phyloP scores from a whole-genome alignment of 2,888 invertebrate species.

The Tubiluchus corallicola region DNA sequence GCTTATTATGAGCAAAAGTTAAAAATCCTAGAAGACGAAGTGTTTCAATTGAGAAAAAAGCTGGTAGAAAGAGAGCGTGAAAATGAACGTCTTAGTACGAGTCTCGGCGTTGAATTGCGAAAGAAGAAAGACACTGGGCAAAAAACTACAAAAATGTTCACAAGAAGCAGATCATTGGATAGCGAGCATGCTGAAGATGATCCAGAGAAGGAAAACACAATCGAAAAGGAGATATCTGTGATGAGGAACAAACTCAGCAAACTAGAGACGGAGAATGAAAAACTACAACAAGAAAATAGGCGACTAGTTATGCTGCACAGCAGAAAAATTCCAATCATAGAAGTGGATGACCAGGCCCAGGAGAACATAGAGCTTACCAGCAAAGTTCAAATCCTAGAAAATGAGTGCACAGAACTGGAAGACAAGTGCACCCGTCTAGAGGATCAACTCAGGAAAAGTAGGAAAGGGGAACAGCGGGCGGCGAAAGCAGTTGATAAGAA shows the following conservation, averaged over 20 bases:
- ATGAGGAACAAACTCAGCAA: slow-evolving; percentile 38
- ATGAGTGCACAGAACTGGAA: no score
- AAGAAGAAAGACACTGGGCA: slow-evolving; percentile 34
- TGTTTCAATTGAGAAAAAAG: slow-evolving; percentile 50
- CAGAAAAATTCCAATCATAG: no score
- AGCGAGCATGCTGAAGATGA: no score
- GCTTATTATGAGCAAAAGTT: slow-evolving; percentile 46
- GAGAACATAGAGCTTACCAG: no score
- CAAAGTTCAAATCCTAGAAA: no score
- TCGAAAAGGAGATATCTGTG: slow-evolving; percentile 54
- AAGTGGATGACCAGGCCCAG: no score
- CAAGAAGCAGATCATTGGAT: slow-evolving; percentile 28
- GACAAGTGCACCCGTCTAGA: no score
- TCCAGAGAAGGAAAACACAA: no score
- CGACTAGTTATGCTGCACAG: no score
- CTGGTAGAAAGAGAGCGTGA: slow-evolving; percentile 55
- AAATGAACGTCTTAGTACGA: slow-evolving; percentile 48
- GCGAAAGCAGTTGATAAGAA: no score
- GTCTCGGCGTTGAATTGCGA: slow-evolving; percentile 30
- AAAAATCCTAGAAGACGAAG: slow-evolving; percentile 39
- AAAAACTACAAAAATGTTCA: slow-evolving; percentile 18
- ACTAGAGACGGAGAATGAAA: slow-evolving; percentile 55
- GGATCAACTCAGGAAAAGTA: no score
- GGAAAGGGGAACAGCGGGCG: no score
- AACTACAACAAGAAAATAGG: slow-evolving; percentile 50